Conservation (phyloP, 2,797 vertebrate species). For the Danio jaintianensis region DNA sequence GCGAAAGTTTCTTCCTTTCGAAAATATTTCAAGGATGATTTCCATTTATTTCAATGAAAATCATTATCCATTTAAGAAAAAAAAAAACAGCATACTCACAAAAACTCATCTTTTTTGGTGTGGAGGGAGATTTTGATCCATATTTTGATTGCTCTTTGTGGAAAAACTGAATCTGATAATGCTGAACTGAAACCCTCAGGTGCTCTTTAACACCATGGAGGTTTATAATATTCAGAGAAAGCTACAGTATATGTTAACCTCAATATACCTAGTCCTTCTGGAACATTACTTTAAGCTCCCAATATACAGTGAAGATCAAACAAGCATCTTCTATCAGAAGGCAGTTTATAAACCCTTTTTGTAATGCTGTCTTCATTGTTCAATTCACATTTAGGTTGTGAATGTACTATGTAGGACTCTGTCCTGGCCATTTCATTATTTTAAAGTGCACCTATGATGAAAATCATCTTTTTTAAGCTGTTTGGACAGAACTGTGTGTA, state of each 20-base stretch:
- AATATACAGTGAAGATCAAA: too few relatives aligned
- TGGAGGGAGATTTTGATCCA: neutral
- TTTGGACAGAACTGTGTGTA: too few relatives aligned
- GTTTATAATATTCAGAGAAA: constrained; percentile 15
- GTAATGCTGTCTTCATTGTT: too few relatives aligned
- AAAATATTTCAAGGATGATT: constrained; percentile 8
- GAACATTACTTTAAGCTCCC: too few relatives aligned
- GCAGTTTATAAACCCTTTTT: too few relatives aligned
- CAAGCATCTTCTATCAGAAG: too few relatives aligned
- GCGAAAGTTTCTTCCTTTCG: neutral
- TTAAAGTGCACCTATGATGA: too few relatives aligned
- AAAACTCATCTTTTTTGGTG: neutral
- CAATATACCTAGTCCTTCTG: too few relatives aligned
- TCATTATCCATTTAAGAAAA: constrained; percentile 25
- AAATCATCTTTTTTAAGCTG: too few relatives aligned
- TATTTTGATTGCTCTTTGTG: neutral
- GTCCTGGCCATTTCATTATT: too few relatives aligned
- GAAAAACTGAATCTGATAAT: neutral
- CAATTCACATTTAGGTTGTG: too few relatives aligned
- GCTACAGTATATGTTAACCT: neutral
- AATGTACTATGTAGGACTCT: too few relatives aligned
- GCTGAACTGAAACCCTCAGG: neutral
- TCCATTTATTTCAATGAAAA: constrained; percentile 27
- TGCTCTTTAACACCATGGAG: constrained; percentile 2
- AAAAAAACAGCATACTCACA: neutral